Conservation (phyloP, 2,888 invertebrate genomes). For the Colletes collaris region DNA sequence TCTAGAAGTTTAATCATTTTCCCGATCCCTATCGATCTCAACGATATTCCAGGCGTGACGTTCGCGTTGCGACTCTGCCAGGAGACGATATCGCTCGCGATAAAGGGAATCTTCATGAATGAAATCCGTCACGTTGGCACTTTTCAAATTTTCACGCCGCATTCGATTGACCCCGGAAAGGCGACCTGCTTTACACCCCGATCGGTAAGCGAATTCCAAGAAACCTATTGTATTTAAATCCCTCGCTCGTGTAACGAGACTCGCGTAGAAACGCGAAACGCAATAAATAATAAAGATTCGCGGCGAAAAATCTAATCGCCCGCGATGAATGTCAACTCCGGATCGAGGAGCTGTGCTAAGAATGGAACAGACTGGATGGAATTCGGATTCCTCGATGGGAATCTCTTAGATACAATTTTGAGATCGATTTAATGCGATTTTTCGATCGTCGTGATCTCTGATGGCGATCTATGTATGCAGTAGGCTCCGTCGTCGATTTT, state of each 20-base stretch:
- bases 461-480: too few relatives aligned
- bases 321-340: too few relatives aligned
- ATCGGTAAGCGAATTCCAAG: background rate
- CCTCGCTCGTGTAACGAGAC: background rate
- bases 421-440: too few relatives aligned
- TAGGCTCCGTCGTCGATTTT: too few relatives aligned
- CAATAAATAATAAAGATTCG: too few relatives aligned
- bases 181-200: constrained; percentile 12
- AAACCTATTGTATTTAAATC: constrained; percentile 19
- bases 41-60: constrained; percentile 61
- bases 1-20: constrained; percentile 33
- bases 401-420: too few relatives aligned
- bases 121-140: constrained; percentile 53
- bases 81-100: constrained; percentile 25
- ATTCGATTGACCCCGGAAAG: constrained; percentile 20
- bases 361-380: too few relatives aligned
- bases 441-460: too few relatives aligned
- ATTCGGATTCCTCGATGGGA: too few relatives aligned
- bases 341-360: too few relatives aligned
- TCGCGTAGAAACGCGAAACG: too few relatives aligned
- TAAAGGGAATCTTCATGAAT: constrained; percentile 49
- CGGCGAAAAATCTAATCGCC: too few relatives aligned
- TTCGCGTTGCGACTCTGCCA: constrained; percentile 56
- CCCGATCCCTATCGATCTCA: constrained; percentile 52
- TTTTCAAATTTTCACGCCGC: constrained; percentile 49